Percentiles rank a stretch among this genome's conserved stretches.
Evolutionary conservation across 2,888 invertebrate genomes (phyloP).

Genomic region (Cordilura impudica): DNA sequence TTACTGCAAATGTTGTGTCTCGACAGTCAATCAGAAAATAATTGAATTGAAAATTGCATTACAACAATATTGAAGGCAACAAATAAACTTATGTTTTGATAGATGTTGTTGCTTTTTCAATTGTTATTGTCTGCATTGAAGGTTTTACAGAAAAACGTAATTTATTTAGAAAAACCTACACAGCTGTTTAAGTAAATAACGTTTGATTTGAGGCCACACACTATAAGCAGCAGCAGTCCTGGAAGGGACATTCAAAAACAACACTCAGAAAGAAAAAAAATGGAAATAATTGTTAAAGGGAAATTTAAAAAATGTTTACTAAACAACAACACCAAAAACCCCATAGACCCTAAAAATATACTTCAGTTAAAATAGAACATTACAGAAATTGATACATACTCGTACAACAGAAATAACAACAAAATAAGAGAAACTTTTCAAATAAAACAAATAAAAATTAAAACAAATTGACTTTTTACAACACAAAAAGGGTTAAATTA

Average conservation of each 20-base stretch:
- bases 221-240: neutral
- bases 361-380: neutral
- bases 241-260: neutral
- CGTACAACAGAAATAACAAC: neutral
- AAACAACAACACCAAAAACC: constrained; percentile 15
- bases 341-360: constrained; percentile 1
- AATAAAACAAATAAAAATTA: constrained; percentile 34
- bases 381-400: neutral
- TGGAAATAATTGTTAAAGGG: constrained; percentile 21
- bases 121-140: constrained; percentile 37
- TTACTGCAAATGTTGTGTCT: constrained; percentile 40
- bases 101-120: constrained; percentile 6
- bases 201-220: constrained; percentile 25
- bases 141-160: constrained; percentile 8
- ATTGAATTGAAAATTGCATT: constrained; percentile 60
- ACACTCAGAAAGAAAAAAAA: too few species aligned
- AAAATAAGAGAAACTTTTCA: neutral
- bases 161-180: constrained; percentile 14
- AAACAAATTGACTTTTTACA: constrained; percentile 55
- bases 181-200: constrained; percentile 45
- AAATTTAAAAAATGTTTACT: constrained; percentile 39
- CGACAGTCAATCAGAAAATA: constrained; percentile 55
- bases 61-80: constrained; percentile 6
- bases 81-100: constrained; percentile 33
- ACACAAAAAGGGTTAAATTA: constrained; percentile 41